phyloP scores from a whole-genome alignment of 2,888 invertebrate species.

The Pycnomerus fuliginosus region DNA sequence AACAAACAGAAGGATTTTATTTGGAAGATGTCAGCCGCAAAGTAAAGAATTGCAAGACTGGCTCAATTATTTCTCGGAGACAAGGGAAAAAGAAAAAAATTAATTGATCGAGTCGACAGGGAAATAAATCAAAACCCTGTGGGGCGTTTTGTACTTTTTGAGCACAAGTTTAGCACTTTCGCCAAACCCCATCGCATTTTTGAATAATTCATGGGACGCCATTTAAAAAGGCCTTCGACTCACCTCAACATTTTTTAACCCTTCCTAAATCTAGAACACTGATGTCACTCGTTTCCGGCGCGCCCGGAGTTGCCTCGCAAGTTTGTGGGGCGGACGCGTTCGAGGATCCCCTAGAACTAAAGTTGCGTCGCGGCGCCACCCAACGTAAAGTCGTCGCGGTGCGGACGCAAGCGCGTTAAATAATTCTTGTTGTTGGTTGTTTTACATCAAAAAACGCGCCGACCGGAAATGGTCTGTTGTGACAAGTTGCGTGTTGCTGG shows the following conservation, averaged over 20 bases:
- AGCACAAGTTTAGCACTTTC: conserved; percentile 6
- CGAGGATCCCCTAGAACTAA: conserved; percentile 19
- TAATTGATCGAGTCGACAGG: conserved; percentile 11
- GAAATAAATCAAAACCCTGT: conserved; percentile 12
- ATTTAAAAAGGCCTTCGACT: too few species aligned
- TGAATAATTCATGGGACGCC: too few species aligned
- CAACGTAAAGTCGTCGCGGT: conserved; percentile 14
- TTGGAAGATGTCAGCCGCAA: conserved; percentile 13
- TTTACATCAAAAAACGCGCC: conserved; percentile 13
- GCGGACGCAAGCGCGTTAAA: conserved; percentile 24
- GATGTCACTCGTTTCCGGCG: too few species aligned
- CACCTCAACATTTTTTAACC: too few species aligned
- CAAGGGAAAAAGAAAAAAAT: conserved; percentile 11
- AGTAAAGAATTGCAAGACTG: conserved; percentile 15
- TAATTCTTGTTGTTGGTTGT: conserved; percentile 15
- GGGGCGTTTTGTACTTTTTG: conserved; percentile 13
- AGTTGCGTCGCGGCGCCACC: conserved; percentile 23
- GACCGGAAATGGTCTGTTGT: conserved; percentile 12
- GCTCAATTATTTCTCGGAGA: conserved; percentile 14
- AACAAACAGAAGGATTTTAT: conserved; percentile 15
- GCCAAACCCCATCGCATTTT: too few species aligned
- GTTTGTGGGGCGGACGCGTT: conserved; percentile 6
- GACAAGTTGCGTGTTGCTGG: conserved; percentile 11
- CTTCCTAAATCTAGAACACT: too few species aligned
- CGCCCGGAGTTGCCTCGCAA: background rate